Evolutionary conservation across 1,140 invertebrate genomes (phyloP).

Genomic region (Yoshiicerus persimilis): DNA sequence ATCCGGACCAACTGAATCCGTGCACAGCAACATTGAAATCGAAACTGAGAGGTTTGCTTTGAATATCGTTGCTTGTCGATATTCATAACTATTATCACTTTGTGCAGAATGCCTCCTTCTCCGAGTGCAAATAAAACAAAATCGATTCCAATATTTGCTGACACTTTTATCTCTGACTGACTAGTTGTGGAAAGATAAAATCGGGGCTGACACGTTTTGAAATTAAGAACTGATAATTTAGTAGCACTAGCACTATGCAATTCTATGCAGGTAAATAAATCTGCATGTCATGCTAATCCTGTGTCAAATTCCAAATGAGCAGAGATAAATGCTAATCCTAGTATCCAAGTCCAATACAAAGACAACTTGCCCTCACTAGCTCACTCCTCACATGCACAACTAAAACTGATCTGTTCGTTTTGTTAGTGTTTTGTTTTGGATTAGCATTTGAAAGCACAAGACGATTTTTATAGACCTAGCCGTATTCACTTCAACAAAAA

Average conservation of each 20-base stretch:
- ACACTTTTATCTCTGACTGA: background rate
- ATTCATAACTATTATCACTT: background rate
- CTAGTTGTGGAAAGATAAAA: background rate
- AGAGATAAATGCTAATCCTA: background rate
- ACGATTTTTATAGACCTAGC: background rate
- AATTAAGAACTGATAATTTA: no score
- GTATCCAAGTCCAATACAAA: background rate
- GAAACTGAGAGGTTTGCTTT: background rate
- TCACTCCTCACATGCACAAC: background rate
- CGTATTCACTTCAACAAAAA: background rate
- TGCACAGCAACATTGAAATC: background rate
- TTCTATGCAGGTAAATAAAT: background rate
- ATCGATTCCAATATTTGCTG: background rate
- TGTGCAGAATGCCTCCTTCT: background rate
- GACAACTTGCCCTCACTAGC: background rate
- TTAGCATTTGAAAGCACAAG: slow-evolving; percentile 1
- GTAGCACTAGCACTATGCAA: no score
- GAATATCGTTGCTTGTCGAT: background rate
- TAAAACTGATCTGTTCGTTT: background rate
- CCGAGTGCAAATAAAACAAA: background rate
- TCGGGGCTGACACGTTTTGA: no score
- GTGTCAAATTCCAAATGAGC: background rate
- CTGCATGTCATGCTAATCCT: background rate
- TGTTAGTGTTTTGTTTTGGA: background rate
- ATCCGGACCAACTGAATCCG: background rate